A percentile compares a stretch with the other conserved stretches of the same genome.
Conservation (phyloP, 2,797 vertebrate species). For the Miichthys miiuy region DNA sequence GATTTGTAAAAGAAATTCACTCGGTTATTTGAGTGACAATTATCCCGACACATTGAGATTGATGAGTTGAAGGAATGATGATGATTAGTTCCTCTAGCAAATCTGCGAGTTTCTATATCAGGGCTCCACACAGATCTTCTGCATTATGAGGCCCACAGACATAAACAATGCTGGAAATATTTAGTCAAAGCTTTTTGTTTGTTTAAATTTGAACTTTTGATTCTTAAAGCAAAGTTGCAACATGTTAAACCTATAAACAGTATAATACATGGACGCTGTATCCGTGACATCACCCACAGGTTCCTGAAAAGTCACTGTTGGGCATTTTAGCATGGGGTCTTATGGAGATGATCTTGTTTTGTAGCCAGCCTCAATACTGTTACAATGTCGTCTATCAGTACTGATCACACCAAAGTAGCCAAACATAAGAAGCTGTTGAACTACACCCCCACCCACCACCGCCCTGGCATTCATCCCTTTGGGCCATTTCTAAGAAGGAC, state of each 20-base stretch:
- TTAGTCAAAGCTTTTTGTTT: too few species aligned
- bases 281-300: too few species aligned
- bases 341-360: too few species aligned
- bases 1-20: slow-evolving; percentile 4
- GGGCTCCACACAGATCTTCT: too few species aligned
- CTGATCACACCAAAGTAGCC: slow-evolving; percentile 10
- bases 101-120: not conserved
- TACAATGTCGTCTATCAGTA: not conserved
- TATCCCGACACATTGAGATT: slow-evolving; percentile 7
- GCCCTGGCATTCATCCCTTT: slow-evolving; percentile 43
- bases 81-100: not conserved
- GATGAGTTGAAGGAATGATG: not conserved
- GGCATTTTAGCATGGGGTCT: too few species aligned
- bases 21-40: not conserved
- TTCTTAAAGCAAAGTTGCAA: too few species aligned
- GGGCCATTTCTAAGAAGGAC: slow-evolving; percentile 58
- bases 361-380: not conserved
- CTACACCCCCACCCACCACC: slow-evolving; percentile 10
- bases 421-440: slow-evolving; percentile 42
- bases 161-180: not conserved
- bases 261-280: too few species aligned
- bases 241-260: too few species aligned
- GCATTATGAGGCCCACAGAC: too few species aligned
- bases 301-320: too few species aligned
- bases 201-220: too few species aligned